A percentile compares a stretch with the other conserved stretches of the same genome.
These are phyloP conservation scores for Lepas anatifera DNA, from an alignment of 2,888 invertebrate genomes.

Conservation along the genomic window DNA sequence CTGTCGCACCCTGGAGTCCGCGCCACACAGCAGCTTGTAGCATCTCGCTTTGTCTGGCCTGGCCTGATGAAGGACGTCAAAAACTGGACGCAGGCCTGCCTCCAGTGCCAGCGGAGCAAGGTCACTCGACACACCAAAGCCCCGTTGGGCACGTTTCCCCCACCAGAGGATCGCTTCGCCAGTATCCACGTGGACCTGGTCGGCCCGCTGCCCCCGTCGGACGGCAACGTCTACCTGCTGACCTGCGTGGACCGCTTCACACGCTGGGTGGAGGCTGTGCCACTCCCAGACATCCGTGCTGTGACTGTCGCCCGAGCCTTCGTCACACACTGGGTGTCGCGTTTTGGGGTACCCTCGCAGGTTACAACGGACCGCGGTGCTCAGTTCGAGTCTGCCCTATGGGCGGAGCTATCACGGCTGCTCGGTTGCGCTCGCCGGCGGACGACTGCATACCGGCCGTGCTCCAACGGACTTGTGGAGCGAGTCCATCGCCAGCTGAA, in stretches of 20 bases:
- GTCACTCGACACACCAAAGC: conserved; percentile 21
- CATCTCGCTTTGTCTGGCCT: conserved; percentile 17
- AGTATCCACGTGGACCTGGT: conserved; percentile 37
- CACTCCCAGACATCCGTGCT: conserved; percentile 32
- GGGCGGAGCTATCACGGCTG: neutral
- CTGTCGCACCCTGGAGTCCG: conserved; percentile 20
- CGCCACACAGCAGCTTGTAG: conserved; percentile 8
- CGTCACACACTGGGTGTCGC: conserved; percentile 32
- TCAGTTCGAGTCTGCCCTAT: conserved; percentile 28
- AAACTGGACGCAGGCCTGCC: conserved; percentile 18
- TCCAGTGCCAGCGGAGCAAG: conserved; percentile 19
- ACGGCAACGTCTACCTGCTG: conserved; percentile 24
- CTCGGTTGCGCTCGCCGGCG: too few species aligned
- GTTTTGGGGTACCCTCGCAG: conserved; percentile 29
- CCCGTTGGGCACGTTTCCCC: conserved; percentile 23
- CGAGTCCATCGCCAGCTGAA: too few species aligned
- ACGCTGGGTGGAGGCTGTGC: conserved; percentile 29
- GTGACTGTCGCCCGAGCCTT: conserved; percentile 32
- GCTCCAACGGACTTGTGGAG: too few species aligned
- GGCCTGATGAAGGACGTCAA: conserved; percentile 16
- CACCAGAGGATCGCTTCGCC: conserved; percentile 29
- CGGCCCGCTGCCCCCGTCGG: conserved; percentile 28
- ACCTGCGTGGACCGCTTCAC: conserved; percentile 29
- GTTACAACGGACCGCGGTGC: conserved; percentile 31
- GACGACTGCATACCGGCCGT: too few species aligned